Evolutionary conservation across 1,140 invertebrate species (phyloP).

Genomic region (Pogonus chalceus): DNA sequence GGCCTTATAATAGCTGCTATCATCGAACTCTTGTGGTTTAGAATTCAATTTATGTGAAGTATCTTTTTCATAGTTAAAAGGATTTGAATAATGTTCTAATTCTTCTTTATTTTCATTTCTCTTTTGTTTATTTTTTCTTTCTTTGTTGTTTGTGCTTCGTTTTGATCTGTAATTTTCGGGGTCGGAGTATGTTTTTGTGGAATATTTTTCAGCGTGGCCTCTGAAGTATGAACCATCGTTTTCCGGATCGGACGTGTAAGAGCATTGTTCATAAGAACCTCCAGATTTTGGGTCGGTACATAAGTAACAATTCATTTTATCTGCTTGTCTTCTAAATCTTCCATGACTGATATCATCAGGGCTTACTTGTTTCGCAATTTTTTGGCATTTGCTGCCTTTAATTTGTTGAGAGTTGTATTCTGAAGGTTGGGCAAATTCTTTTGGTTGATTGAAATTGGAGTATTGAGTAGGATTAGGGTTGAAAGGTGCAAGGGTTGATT

Average conservation of each 20-base stretch:
- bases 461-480: constrained; percentile 14
- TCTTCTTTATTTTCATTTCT: constrained; percentile 15
- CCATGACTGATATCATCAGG: constrained; percentile 14
- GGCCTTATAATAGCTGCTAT: constrained; percentile 17
- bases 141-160: constrained; percentile 1
- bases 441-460: constrained; percentile 10
- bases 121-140: constrained; percentile 1
- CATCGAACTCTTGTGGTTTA: constrained; percentile 18
- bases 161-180: constrained; percentile 21
- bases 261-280: constrained; percentile 40
- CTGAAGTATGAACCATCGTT: constrained; percentile 30
- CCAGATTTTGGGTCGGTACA: constrained; percentile 40
- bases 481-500: constrained; percentile 18
- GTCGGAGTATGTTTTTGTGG: constrained; percentile 17
- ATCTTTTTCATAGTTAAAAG: constrained; percentile 25
- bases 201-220: constrained; percentile 27
- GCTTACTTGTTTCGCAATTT: constrained; percentile 21
- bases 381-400: constrained; percentile 7
- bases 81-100: constrained; percentile 19
- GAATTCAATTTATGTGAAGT: constrained; percentile 22
- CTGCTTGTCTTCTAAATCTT: constrained; percentile 19
- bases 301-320: constrained; percentile 38
- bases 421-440: constrained; percentile 12
- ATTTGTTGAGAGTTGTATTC: neutral
- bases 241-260: constrained; percentile 29